Evolutionary conservation across 1,140 invertebrate species (phyloP).

Genomic region (Scaptomyza montana): DNA sequence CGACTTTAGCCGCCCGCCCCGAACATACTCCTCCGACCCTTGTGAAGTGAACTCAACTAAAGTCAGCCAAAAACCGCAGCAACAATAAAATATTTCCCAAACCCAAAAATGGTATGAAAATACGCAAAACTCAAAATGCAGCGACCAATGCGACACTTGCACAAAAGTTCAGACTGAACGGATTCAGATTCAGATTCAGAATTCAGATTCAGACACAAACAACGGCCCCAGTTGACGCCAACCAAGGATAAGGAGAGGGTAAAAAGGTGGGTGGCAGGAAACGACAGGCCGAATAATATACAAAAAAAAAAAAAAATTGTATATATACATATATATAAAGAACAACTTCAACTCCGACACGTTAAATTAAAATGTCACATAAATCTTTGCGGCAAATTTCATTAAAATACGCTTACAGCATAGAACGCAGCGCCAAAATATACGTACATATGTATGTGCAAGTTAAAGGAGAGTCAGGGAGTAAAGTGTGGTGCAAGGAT

Average conservation of each 20-base stretch:
- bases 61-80: constrained; percentile 55
- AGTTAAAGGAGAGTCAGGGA: constrained; percentile 25
- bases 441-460: constrained; percentile 1
- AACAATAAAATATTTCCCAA: constrained; percentile 75
- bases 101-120: constrained; percentile 22
- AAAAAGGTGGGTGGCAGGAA: background rate
- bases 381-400: constrained; percentile 81
- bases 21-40: no score
- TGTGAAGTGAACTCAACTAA: background rate
- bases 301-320: constrained; percentile 33
- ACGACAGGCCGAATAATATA: constrained; percentile 24
- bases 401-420: constrained; percentile 82
- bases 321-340: constrained; percentile 39
- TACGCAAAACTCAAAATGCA: constrained; percentile 61
- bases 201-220: constrained; percentile 57
- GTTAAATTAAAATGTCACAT: constrained; percentile 83
- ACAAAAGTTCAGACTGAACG: constrained; percentile 61
- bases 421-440: constrained; percentile 59
- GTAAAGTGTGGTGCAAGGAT: background rate
- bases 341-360: constrained; percentile 79
- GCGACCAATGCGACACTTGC: constrained; percentile 67
- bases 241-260: constrained; percentile 18
- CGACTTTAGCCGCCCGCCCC: constrained; percentile 3
- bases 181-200: constrained; percentile 44
- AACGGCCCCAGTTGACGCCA: constrained; percentile 38